Evolutionary conservation across 1,140 invertebrate genomes (phyloP).

Genomic region (Sarcophaga peregrina): DNA sequence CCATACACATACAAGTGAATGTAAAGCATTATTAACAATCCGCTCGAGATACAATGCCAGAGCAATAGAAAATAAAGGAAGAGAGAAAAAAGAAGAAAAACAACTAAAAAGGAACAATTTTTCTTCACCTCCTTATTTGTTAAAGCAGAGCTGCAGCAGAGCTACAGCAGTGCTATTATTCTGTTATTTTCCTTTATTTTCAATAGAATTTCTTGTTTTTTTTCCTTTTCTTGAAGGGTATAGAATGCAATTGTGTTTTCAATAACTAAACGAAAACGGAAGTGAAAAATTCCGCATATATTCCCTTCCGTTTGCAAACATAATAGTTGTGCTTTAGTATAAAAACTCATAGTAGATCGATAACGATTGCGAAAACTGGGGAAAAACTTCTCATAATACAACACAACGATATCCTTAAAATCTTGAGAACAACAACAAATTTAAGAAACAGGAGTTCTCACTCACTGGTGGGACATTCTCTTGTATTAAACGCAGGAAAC

Average conservation of each 20-base stretch:
- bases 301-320: neutral
- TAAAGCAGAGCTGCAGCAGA: neutral
- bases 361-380: neutral
- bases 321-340: neutral
- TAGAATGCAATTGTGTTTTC: conserved; percentile 10
- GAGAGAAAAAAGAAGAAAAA: neutral
- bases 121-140: neutral
- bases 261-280: conserved; percentile 23
- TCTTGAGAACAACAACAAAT: neutral
- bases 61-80: neutral
- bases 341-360: neutral
- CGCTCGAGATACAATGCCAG: too few relatives aligned
- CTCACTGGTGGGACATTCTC: neutral
- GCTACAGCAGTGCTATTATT: neutral
- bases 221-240: neutral
- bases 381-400: conserved; percentile 16
- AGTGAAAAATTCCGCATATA: conserved; percentile 21
- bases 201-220: neutral
- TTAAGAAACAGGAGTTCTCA: neutral
- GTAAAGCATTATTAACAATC: too few relatives aligned
- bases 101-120: neutral
- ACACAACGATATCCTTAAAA: conserved; percentile 5
- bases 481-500: neutral
- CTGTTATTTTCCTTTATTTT: neutral
- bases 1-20: neutral